Conservation (phyloP, 1,140 invertebrate species). For the Andrena cerasifolii region DNA sequence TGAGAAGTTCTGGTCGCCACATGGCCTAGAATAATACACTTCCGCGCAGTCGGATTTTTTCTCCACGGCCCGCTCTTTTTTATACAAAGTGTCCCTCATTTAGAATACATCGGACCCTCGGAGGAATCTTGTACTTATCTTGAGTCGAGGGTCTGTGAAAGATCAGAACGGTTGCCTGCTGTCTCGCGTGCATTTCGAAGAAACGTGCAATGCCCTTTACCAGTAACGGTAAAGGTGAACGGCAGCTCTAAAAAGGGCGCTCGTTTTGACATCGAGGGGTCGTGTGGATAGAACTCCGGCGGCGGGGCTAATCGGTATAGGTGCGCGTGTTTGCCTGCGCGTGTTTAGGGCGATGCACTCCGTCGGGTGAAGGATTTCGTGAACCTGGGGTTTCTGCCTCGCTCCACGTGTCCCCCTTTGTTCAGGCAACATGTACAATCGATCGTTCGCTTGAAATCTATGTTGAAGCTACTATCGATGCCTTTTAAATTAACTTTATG, state of each 20-base stretch:
- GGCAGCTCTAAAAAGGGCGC: conserved; percentile 23
- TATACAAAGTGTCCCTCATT: conserved; percentile 20
- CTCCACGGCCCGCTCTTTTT: not conserved
- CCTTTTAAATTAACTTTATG: too few species aligned
- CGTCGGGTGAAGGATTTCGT: not conserved
- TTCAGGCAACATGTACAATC: too few species aligned
- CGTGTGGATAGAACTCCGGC: not conserved
- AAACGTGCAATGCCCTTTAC: conserved; percentile 63
- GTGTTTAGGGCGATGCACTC: conserved; percentile 29
- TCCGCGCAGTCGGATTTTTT: conserved; percentile 29
- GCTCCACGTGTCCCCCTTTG: too few species aligned
- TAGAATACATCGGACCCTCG: not conserved
- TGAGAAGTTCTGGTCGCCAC: conserved; percentile 42
- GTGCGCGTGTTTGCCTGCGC: not conserved
- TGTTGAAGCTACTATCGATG: too few species aligned
- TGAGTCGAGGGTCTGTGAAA: too few species aligned
- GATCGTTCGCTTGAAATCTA: too few species aligned
- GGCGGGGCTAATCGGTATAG: not conserved
- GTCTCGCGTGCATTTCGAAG: conserved; percentile 47
- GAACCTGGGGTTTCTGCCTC: not conserved
- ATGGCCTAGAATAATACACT: conserved; percentile 44
- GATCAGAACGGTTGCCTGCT: conserved; percentile 41
- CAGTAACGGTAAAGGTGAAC: conserved; percentile 48
- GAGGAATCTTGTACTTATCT: conserved; percentile 30
- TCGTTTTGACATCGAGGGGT: conserved; percentile 15